Evolutionary conservation across 1,140 invertebrate genomes (phyloP), one percentile per base, ranked within the genome.

Genomic region (Macrobrachium rosenbergii): DNA sequence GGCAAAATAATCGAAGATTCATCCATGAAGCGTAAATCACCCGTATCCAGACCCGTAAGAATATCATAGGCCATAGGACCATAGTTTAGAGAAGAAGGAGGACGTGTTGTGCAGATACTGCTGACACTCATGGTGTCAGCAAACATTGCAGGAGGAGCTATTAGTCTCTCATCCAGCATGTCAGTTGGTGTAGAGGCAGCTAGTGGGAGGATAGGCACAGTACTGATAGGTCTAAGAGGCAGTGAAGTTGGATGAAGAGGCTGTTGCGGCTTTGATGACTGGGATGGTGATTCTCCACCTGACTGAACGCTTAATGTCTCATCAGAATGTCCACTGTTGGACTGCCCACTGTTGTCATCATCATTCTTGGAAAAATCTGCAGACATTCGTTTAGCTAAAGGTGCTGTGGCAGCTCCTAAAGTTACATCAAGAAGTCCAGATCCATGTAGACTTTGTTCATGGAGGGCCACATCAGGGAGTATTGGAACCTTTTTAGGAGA

Each of bases 21-120:
- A 91, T 98, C 97, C 96, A 97, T 97, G 91, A 94, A 98, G 19
- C 95, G 93, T 62, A 97, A 92, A 92, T 97, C 96, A 14, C 95
- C 95, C 78, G 95, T 95, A 91, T 97, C 96, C 90, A 97, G 92
- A 83, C 89, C 89, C 16, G 87, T 88, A 10, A 90, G 76, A n/a
- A 90, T 78, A 60, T 90, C 89, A 28, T 83, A 90, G 80, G 89
- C 89, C 84, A 89, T 86, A 19, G 87, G 89, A 28, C 85, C 83
- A 45, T 88, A 88, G 81, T 88, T 88, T 7, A 90, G 67, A 8
- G 87, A 83, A 28, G 89, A 90, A 63, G 83, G 80, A 16, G 83
- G 86, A 59, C 83, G 80, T n/a, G 87, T 78, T 19, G 83, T 89
- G 73, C 79, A 80, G 43, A 85, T 85, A 28, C 83, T 89, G 72